Percentiles rank a stretch among this genome's conserved stretches.
Conservation (phyloP, 2,888 invertebrate genomes). For the Drosophila niveifrons region DNA sequence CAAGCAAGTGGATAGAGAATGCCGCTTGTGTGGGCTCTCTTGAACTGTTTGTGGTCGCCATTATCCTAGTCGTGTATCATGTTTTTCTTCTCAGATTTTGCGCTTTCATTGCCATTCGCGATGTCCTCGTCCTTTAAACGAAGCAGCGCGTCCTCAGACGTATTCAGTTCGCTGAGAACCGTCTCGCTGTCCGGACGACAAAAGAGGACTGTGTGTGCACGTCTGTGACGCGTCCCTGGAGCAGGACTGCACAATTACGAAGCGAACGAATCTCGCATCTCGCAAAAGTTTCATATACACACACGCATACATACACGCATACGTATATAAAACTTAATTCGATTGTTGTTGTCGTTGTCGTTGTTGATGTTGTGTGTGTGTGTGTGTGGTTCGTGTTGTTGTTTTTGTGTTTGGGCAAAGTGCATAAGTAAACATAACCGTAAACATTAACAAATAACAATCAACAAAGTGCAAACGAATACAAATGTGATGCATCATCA, state of each 20-base stretch:
- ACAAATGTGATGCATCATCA: conserved; percentile 3
- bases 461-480: conserved; percentile 7
- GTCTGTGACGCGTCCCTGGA: conserved; percentile 22
- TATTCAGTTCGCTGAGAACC: conserved; percentile 77
- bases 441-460: conserved; percentile 17
- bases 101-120: conserved; percentile 45
- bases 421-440: conserved; percentile 25
- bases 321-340: conserved; percentile 11
- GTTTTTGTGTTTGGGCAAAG: conserved; percentile 18
- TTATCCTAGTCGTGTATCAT: conserved; percentile 62
- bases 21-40: conserved; percentile 23
- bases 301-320: background rate
- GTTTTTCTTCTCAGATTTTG: conserved; percentile 43
- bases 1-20: background rate
- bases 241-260: conserved; percentile 28
- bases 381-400: conserved; percentile 7
- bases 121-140: conserved; percentile 63
- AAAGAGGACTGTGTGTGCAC: conserved; percentile 21
- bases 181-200: conserved; percentile 74
- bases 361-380: conserved; percentile 7
- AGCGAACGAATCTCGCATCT: background rate
- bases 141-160: conserved; percentile 41
- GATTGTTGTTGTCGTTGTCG: conserved; percentile 18
- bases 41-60: conserved; percentile 45
- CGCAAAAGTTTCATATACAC: background rate